These are phyloP conservation scores for Ondatra zibethicus DNA, from an alignment of 2,113 vertebrate genomes.

Conservation along the genomic window DNA sequence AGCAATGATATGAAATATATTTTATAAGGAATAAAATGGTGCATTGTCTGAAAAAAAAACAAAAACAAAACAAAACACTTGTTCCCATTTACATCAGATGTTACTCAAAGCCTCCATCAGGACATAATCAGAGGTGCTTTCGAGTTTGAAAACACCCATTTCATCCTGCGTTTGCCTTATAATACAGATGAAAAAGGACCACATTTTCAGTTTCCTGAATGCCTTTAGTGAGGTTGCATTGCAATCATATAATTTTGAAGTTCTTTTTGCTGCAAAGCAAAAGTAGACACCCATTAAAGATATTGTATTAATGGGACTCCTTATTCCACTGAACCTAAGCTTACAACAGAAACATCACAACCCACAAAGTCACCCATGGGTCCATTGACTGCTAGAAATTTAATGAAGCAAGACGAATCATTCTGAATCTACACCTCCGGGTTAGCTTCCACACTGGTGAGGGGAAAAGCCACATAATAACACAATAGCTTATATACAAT, in stretches of 20 bases:
- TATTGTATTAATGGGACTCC: background rate
- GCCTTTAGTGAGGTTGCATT: background rate
- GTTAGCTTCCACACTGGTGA: background rate
- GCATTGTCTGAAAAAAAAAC: constrained; percentile 84
- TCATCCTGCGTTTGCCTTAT: background rate
- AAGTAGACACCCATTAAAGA: background rate
- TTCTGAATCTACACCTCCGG: background rate
- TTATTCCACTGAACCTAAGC: background rate
- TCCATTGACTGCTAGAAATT: background rate
- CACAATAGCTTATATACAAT: background rate
- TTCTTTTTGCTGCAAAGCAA: background rate
- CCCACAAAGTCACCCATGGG: background rate
- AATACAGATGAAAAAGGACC: background rate
- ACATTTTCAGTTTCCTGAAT: background rate
- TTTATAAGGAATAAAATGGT: constrained; percentile 90
- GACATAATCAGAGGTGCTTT: background rate
- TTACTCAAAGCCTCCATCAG: background rate
- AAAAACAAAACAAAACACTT: background rate
- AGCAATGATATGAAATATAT: constrained; percentile 89
- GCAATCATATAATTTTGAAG: background rate
- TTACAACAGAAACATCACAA: background rate
- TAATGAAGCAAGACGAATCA: background rate
- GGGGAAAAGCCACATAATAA: background rate
- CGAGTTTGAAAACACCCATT: background rate
- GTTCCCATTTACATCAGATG: background rate